These are phyloP conservation scores for Catocala fraxini DNA, from an alignment of 2,888 invertebrate genomes.

Conservation along the genomic window DNA sequence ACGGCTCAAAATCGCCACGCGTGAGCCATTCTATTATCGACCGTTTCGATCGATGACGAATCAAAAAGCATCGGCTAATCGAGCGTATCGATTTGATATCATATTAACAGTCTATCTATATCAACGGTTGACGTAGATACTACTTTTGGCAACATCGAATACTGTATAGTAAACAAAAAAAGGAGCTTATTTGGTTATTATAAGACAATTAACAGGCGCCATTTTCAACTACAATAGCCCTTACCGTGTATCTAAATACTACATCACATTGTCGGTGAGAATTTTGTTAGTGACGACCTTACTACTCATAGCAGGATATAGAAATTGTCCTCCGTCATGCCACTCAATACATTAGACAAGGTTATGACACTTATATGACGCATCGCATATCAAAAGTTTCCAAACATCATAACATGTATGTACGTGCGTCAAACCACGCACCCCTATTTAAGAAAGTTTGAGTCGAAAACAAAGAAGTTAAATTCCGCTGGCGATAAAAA, in stretches of 20 bases:
- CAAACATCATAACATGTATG: not conserved
- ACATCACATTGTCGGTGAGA: not conserved
- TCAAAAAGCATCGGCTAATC: too few relatives aligned
- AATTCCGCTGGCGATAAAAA: too few relatives aligned
- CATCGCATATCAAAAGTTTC: conserved; percentile 18
- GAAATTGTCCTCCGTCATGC: conserved; percentile 19
- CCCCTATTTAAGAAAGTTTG: not conserved
- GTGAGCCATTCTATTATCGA: too few relatives aligned
- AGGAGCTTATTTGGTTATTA: too few relatives aligned
- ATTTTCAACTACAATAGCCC: not conserved
- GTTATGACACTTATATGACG: conserved; percentile 25
- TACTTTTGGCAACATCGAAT: too few relatives aligned
- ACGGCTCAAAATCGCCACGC: too few relatives aligned
- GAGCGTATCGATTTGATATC: too few relatives aligned
- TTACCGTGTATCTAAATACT: not conserved
- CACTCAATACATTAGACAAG: conserved; percentile 11
- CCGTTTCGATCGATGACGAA: too few relatives aligned
- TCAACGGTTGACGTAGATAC: too few relatives aligned
- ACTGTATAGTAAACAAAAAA: too few relatives aligned
- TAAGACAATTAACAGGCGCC: not conserved
- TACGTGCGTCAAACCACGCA: not conserved
- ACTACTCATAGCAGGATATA: not conserved
- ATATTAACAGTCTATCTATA: too few relatives aligned
- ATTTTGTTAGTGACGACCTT: not conserved
- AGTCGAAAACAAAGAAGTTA: too few relatives aligned